Evolutionary conservation across 2,888 invertebrate genomes (phyloP).

Genomic region (Drosophila nigritarsus): DNA sequence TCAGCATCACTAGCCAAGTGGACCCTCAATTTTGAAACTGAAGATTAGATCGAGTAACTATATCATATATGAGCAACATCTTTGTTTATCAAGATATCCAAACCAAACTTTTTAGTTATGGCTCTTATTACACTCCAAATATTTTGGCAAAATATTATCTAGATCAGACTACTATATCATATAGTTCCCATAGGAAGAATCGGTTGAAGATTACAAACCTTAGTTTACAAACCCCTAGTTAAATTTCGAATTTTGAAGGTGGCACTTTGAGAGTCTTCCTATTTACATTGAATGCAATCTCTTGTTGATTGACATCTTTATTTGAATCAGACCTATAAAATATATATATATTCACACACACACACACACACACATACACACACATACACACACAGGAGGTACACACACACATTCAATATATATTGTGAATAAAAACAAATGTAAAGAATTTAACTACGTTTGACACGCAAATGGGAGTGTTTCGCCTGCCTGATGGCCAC

Average conservation of each 20-base stretch:
- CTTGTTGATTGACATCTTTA: background rate
- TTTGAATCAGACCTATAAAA: constrained; percentile 24
- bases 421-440: constrained; percentile 29
- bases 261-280: background rate
- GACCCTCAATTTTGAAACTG: background rate
- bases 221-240: too few species aligned
- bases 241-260: background rate
- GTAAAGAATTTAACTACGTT: constrained; percentile 66
- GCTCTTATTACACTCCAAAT: too few species aligned
- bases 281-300: background rate
- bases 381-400: background rate
- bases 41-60: background rate
- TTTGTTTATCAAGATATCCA: too few species aligned
- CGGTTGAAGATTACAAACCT: too few species aligned
- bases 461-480: constrained; percentile 78
- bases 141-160: too few species aligned
- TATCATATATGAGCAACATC: background rate
- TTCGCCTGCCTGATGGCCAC: constrained; percentile 48
- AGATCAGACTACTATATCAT: too few species aligned
- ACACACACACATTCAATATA: background rate
- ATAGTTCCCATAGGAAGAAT: too few species aligned
- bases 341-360: constrained; percentile 24
- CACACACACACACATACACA: background rate
- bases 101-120: too few species aligned
- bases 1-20: background rate